phyloP scores from a whole-genome alignment of 2,888 invertebrate species.

The Himalopsyche anomala region DNA sequence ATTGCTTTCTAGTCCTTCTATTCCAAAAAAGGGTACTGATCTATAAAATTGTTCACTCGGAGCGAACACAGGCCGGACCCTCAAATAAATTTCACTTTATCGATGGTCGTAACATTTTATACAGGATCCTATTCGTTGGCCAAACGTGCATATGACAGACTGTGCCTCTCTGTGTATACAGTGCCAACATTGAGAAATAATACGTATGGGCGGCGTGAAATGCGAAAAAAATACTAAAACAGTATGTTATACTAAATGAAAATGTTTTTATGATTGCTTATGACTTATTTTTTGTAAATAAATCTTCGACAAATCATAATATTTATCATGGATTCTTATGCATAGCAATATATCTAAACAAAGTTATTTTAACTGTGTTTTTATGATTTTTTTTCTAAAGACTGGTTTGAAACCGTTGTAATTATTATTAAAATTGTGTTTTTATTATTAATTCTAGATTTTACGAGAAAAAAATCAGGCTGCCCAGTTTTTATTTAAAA shows the following conservation, averaged over 20 bases:
- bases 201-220: slow-evolving; percentile 8
- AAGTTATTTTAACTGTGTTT: too few species aligned
- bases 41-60: slow-evolving; percentile 53
- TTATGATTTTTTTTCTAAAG: too few species aligned
- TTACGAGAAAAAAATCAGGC: too few species aligned
- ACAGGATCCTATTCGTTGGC: slow-evolving; percentile 29
- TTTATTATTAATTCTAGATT: too few species aligned
- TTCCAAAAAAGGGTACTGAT: slow-evolving; percentile 36
- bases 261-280: background rate
- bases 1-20: slow-evolving; percentile 36
- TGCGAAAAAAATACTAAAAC: slow-evolving; percentile 6
- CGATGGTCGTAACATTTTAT: slow-evolving; percentile 58
- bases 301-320: background rate
- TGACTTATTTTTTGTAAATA: background rate
- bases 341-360: too few species aligned
- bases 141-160: slow-evolving; percentile 55
- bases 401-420: too few species aligned
- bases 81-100: slow-evolving; percentile 61
- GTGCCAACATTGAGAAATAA: background rate
- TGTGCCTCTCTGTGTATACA: background rate
- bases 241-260: slow-evolving; percentile 21
- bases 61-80: slow-evolving; percentile 43
- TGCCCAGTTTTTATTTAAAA: too few species aligned
- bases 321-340: too few species aligned
- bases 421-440: too few species aligned